phyloP scores from a whole-genome alignment of 1,140 invertebrate genomes.

The Eriocheir sinensis region DNA sequence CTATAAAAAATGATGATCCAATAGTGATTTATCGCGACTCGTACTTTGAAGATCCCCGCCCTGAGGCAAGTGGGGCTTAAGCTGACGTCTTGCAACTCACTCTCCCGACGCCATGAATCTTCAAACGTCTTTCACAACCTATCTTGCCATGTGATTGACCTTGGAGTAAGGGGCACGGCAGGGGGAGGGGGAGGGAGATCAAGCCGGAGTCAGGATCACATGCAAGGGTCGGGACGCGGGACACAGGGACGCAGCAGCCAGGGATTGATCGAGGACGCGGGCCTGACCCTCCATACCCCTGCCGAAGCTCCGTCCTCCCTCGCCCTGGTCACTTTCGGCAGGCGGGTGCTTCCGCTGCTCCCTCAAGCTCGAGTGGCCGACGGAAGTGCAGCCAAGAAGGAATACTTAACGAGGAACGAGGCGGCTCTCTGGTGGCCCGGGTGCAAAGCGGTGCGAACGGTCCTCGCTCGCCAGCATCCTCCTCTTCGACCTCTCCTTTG shows the following conservation, averaged over 20 bases:
- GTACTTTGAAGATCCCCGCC: no score
- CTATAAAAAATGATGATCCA: no score
- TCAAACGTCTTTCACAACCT: no score
- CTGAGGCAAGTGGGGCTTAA: no score
- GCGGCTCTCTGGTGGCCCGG: not conserved
- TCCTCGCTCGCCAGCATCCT: not conserved
- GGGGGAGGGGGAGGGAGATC: not conserved
- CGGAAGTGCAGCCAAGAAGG: not conserved
- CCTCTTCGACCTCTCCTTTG: no score
- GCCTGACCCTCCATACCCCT: not conserved
- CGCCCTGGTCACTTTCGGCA: not conserved
- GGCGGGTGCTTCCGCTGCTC: not conserved
- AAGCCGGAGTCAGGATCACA: not conserved
- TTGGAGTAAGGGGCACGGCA: no score
- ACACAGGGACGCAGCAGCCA: not conserved
- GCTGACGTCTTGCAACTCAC: no score
- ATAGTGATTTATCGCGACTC: no score
- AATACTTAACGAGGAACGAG: not conserved
- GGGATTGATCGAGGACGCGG: slow-evolving; percentile 3
- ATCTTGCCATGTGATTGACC: no score
- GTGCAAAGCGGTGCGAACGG: not conserved
- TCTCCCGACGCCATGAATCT: no score
- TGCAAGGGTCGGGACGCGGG: not conserved
- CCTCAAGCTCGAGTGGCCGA: not conserved
- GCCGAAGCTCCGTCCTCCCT: not conserved